Evolutionary conservation across 2,888 invertebrate species (phyloP), one percentile per base, ranked within the genome.

Genomic region (Lucinisca nassula): DNA sequence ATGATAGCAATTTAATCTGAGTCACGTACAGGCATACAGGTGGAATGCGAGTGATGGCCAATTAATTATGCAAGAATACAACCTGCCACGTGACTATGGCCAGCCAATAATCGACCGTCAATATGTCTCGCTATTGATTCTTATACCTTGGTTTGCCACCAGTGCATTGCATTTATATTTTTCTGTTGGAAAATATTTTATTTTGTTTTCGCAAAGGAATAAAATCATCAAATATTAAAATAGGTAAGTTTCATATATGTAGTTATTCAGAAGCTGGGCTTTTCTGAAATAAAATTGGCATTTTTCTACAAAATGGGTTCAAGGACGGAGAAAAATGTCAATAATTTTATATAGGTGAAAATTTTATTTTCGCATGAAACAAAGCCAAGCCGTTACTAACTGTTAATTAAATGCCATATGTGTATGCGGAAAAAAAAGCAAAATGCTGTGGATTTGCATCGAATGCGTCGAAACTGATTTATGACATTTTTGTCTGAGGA

Each of bases 51-150:
- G 10, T 67, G 35, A 67, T 35, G 35, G 67, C 35, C 77, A 77
- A 87, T 87, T 87, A 87, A 87, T 83, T 87, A 87, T 87, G 87
- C 87, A 87, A 70, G 72, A 80, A 77, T 35, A 49, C 79, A 70
- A 80, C 17, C 37, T 21, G 45, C 51, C 87, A 87, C 80, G 80
- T 87, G 87, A 87, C 67, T n/a, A 1, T 21, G 35, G 37, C 21
- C 12, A 49, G 77, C 87, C 87, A 87, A 87, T 83, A 30, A 74
- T 32, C 72, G 14, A 4, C 17, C 40, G 30, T 27, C 27, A 24
- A 83, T 77, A 79, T 80, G 87, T 80, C 83, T 55, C 77, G 83
- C 70, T 87, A 87, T 87, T 73, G 87, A 87, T 87, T 83, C 61
- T 17, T 58, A 67, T 67, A 67, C 67, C 67, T 67, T 67, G 21